These are phyloP conservation scores for Ostrea denselamellosa DNA, from an alignment of 1,140 invertebrate genomes.

Conservation along the genomic window DNA sequence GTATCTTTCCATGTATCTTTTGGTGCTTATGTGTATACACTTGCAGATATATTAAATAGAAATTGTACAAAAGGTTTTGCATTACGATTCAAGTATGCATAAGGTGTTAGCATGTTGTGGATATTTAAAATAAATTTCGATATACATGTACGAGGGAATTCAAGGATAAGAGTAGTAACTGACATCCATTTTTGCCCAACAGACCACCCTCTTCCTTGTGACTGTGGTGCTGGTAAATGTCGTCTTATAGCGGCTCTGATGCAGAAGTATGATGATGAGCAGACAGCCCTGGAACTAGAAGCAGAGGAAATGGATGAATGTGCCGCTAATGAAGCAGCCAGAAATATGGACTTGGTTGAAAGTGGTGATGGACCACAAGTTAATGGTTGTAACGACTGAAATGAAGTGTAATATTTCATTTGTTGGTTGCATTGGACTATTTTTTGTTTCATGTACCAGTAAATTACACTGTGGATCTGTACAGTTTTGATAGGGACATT, in stretches of 20 bases:
- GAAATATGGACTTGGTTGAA: conserved; percentile 43
- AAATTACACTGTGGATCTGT: background rate
- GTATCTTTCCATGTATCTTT: no score
- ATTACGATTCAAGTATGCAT: no score
- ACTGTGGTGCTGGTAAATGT: conserved; percentile 68
- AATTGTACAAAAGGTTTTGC: no score
- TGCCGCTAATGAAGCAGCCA: conserved; percentile 63
- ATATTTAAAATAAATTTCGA: no score
- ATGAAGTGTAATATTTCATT: no score
- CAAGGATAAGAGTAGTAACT: no score
- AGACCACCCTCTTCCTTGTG: conserved; percentile 68
- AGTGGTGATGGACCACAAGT: background rate
- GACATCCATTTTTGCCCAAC: background rate
- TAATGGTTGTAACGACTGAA: background rate
- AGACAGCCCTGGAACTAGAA: conserved; percentile 65
- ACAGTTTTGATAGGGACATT: background rate
- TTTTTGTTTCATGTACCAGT: background rate
- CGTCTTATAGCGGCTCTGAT: conserved; percentile 67
- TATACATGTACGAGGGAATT: no score
- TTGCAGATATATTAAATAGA: no score
- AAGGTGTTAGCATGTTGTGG: no score
- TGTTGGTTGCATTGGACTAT: background rate
- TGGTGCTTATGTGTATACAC: no score
- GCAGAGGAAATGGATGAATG: conserved; percentile 62
- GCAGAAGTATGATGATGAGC: conserved; percentile 70